Evolutionary conservation across 2,888 invertebrate species (phyloP).

Genomic region (Cylindroiulus punctatus): DNA sequence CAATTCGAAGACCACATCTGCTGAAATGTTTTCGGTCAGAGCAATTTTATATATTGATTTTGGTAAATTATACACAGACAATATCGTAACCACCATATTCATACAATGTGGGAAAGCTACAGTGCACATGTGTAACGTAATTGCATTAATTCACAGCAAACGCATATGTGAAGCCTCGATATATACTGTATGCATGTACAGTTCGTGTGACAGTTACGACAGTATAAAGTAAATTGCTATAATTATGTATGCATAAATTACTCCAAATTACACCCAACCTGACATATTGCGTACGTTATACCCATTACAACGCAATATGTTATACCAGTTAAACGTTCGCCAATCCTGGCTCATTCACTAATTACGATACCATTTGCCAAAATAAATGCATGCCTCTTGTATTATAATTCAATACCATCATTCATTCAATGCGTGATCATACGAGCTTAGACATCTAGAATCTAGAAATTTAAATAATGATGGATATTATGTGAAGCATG

Average conservation of each 20-base stretch:
- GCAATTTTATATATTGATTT: conserved; percentile 9
- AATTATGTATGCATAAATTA: not conserved
- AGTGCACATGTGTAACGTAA: too few species aligned
- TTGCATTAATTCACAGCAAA: too few species aligned
- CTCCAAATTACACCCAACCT: too few species aligned
- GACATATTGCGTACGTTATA: too few species aligned
- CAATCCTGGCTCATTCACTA: not conserved
- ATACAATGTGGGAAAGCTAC: not conserved
- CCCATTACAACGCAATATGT: too few species aligned
- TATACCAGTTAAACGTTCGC: not conserved
- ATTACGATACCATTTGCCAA: too few species aligned
- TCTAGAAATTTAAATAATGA: conserved; percentile 17
- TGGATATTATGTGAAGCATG: not conserved
- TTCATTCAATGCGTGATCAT: not conserved
- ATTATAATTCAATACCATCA: not conserved
- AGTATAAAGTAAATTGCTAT: conserved; percentile 7
- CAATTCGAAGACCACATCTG: conserved; percentile 4
- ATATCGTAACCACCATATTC: not conserved
- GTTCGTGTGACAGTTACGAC: conserved; percentile 7
- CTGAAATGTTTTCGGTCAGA: not conserved
- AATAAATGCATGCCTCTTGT: too few species aligned
- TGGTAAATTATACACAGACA: conserved; percentile 1
- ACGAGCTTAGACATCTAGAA: too few species aligned
- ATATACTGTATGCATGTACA: too few species aligned
- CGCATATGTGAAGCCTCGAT: too few species aligned